Evolutionary conservation across 2,888 invertebrate genomes (phyloP).

Genomic region (Drosophila pseudotakahashii): DNA sequence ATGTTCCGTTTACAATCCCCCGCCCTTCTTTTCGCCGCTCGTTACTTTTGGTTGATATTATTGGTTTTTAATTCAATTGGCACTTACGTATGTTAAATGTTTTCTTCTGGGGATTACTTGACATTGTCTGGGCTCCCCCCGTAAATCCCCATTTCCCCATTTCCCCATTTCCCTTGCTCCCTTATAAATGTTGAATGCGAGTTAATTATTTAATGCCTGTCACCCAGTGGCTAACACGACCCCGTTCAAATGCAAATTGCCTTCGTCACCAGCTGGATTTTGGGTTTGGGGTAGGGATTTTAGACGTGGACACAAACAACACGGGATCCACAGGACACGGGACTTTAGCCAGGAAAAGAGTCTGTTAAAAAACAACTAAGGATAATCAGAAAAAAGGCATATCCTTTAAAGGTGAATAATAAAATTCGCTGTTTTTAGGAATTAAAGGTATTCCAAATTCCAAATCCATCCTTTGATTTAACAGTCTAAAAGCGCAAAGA

Average conservation of each 20-base stretch:
- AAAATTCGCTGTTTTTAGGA: no score
- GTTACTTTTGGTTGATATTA: conserved; percentile 53
- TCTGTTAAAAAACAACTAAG: conserved; percentile 7
- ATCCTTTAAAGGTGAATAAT: no score
- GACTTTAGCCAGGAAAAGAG: conserved; percentile 5
- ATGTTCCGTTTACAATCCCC: conserved; percentile 34
- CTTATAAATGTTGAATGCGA: conserved; percentile 61
- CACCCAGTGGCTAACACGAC: conserved; percentile 84
- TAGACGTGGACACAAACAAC: conserved; percentile 48
- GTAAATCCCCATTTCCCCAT: no score
- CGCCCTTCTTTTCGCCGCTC: background rate
- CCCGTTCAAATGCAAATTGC: conserved; percentile 82
- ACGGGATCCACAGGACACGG: conserved; percentile 9
- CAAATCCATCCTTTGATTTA: background rate
- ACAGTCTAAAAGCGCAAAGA: background rate
- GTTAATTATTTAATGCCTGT: conserved; percentile 84
- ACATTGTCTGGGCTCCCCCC: conserved; percentile 28
- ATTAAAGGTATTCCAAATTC: background rate
- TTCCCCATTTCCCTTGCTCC: background rate
- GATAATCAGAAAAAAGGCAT: background rate
- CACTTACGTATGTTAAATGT: conserved; percentile 63
- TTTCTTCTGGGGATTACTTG: conserved; percentile 57
- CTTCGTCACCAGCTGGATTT: conserved; percentile 71
- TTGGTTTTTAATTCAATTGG: conserved; percentile 71
- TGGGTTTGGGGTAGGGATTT: conserved; percentile 6